Evolutionary conservation across 2,797 vertebrate genomes (phyloP), one percentile per base, ranked within the genome.

Genomic region (Diplodus puntazzo): DNA sequence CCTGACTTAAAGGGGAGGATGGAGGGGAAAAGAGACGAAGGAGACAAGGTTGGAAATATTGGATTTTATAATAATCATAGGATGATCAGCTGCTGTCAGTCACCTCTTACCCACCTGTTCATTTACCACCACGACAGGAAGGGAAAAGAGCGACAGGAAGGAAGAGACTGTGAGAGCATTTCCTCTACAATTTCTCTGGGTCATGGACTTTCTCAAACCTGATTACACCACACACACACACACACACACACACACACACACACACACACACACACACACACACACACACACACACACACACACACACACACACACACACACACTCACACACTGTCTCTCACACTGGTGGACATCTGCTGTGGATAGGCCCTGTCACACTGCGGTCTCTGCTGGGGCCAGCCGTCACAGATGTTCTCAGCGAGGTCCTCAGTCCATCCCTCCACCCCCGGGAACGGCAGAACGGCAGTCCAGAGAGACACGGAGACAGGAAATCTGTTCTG

Each of bases 331-430:
- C 69, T 34, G 30, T 34, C 34, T 34, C 34, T 68, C 77, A 83
- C 77, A 72, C 49, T 69, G 64, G 3, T 61, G 87, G 88, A 91
- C 92, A 91, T 91, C 88, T 92, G 92, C 84, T 88, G 79, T 45
- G 45, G 83, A 86, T 67, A 48, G 79, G 60, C 75, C 60, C 78
- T 87, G 91, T 91, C 89, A 92, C 80, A 87, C 76, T 69, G 80
- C 68, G 43, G 45, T 80, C 81, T 85, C 86, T 89, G 85, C 76
- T 79, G 90, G 88, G 58, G 77, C 74, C 58, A 54, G 57, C 85
- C 48, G 39, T 86, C 90, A 82, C 89, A 87, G 86, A 92, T 93
- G 89, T 91, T 89, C 89, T 71, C 87, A 86, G 88, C 23, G 43
- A 87, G 84, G 79, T 81, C 88, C 83, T 85, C 75, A 45, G 79